These are phyloP conservation scores for Osedax frankpressi DNA, from an alignment of 2,888 invertebrate species.

Conservation along the genomic window DNA sequence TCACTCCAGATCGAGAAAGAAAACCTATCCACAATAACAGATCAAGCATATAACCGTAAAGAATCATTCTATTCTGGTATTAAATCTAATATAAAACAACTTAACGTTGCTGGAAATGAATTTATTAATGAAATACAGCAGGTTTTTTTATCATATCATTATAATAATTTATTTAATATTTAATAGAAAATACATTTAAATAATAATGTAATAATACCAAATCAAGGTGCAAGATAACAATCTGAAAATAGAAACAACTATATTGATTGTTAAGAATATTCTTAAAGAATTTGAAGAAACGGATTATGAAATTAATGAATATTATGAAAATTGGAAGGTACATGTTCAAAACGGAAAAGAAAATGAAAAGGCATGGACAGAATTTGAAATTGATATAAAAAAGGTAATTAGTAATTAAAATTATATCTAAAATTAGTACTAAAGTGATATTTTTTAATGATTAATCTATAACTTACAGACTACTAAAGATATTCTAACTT, in stretches of 20 bases:
- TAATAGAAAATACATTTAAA: neutral
- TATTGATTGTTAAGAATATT: constrained; percentile 37
- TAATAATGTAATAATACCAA: neutral
- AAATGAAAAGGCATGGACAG: constrained; percentile 50
- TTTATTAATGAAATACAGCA: constrained; percentile 30
- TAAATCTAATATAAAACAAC: constrained; percentile 55
- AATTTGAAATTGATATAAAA: too few species aligned
- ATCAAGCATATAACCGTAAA: constrained; percentile 42
- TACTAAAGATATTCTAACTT: neutral
- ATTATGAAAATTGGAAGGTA: constrained; percentile 61
- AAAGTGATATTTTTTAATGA: too few species aligned
- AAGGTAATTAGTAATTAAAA: too few species aligned
- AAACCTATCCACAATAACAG: constrained; percentile 49
- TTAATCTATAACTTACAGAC: too few species aligned
- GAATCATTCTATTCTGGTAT: constrained; percentile 59
- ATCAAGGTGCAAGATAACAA: constrained; percentile 32
- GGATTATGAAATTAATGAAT: constrained; percentile 52
- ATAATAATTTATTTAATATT: constrained; percentile 10
- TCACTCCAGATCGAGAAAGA: constrained; percentile 50
- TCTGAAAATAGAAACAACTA: constrained; percentile 36
- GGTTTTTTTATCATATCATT: constrained; percentile 15
- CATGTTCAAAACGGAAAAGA: constrained; percentile 52
- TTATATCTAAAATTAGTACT: too few species aligned
- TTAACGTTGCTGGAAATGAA: constrained; percentile 57
- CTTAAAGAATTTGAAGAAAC: constrained; percentile 37